A percentile compares a stretch with the other conserved stretches of the same genome.
phyloP scores from a whole-genome alignment of 2,113 vertebrate species.

The Tricholaema leucomelas region DNA sequence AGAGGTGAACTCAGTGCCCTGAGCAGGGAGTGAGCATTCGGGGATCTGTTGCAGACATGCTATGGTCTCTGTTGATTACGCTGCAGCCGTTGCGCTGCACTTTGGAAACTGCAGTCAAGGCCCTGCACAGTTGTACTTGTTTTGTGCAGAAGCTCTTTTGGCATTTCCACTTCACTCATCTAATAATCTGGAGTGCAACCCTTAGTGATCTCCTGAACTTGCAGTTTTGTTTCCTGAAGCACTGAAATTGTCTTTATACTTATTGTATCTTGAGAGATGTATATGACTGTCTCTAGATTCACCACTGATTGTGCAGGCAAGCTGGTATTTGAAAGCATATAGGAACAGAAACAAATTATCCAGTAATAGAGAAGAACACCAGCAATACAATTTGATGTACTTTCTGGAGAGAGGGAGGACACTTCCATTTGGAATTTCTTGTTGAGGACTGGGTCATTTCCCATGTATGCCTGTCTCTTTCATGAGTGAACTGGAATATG shows the following conservation, averaged over 20 bases:
- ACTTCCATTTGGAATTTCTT: not conserved
- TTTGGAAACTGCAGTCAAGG: not conserved
- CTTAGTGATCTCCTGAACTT: not conserved
- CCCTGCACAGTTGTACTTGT: not conserved
- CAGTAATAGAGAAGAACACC: not conserved
- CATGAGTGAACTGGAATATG: not conserved
- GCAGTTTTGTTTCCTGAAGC: constrained; percentile 21
- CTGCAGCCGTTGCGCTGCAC: not conserved
- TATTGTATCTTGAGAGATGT: not conserved
- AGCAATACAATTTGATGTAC: not conserved
- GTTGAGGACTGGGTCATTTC: not conserved
- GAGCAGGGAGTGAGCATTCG: not conserved
- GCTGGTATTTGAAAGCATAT: not conserved
- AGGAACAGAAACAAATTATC: not conserved
- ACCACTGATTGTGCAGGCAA: not conserved
- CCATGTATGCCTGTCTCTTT: not conserved
- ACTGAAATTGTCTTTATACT: constrained; percentile 21
- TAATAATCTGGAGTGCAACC: not conserved
- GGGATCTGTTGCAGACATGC: constrained; percentile 7
- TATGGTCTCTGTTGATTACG: constrained; percentile 16
- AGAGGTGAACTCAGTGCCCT: not conserved
- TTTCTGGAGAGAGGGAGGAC: not conserved
- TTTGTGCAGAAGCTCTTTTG: not conserved
- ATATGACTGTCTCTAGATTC: constrained; percentile 2
- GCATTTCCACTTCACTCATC: constrained; percentile 33